A percentile compares a stretch with the other conserved stretches of the same genome.
These are phyloP conservation scores for Amphipoea lucens DNA, from an alignment of 2,888 invertebrate species.

Conservation along the genomic window DNA sequence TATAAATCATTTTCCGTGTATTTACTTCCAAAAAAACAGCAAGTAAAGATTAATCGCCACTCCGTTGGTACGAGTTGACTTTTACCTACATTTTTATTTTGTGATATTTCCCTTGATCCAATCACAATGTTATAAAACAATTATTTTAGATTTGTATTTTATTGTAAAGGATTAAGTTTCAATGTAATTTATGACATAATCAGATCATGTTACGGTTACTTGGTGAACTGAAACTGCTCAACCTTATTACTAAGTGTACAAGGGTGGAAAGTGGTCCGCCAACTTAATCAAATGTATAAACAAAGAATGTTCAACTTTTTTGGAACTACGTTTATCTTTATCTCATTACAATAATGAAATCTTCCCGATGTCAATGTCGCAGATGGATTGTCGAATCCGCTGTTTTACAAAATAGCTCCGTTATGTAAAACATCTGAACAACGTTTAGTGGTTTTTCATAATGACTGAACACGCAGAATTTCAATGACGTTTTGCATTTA, in stretches of 20 bases:
- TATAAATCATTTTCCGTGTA: background rate
- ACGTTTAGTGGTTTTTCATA: too few relatives aligned
- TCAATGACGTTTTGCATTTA: background rate
- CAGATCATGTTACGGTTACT: conserved; percentile 10
- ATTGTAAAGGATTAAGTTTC: conserved; percentile 37
- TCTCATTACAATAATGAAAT: conserved; percentile 11
- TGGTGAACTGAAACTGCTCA: conserved; percentile 36
- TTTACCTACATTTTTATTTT: background rate
- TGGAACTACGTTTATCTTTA: background rate
- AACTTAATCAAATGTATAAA: background rate
- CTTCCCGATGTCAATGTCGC: background rate
- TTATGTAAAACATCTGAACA: background rate
- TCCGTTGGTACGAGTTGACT: background rate
- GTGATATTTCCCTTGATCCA: conserved; percentile 29
- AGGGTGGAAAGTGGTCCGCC: background rate
- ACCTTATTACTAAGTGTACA: background rate
- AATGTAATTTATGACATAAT: conserved; percentile 32
- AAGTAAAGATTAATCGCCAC: background rate
- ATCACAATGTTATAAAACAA: conserved; percentile 16
- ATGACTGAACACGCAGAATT: background rate
- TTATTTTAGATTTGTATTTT: conserved; percentile 45
- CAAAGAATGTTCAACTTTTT: background rate
- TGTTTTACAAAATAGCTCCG: background rate
- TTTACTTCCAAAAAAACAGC: background rate
- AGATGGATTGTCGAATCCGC: background rate